Percentiles rank a stretch among this genome's conserved stretches.
These are phyloP conservation scores for Drosophila limbata DNA, from an alignment of 2,888 invertebrate species.

Conservation along the genomic window DNA sequence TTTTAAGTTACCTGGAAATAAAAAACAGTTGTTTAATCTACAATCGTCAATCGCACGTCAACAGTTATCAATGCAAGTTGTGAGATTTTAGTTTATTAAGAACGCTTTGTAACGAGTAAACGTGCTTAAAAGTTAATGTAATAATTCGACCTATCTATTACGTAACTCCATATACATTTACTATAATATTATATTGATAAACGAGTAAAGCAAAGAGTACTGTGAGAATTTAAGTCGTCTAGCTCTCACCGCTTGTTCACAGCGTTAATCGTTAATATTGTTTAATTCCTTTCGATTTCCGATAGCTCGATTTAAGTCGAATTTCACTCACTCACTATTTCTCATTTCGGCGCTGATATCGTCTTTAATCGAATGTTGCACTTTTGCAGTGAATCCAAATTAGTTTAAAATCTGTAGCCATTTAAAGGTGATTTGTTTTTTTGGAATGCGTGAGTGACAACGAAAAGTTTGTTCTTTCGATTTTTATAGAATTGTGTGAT, in stretches of 20 bases:
- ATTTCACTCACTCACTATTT: no score
- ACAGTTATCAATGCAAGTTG: slow-evolving; percentile 2
- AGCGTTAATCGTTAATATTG: no score
- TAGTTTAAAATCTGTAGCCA: not conserved
- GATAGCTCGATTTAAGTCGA: no score
- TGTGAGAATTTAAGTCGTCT: not conserved
- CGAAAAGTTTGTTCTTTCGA: slow-evolving; percentile 11
- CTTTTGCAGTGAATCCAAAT: slow-evolving; percentile 18
- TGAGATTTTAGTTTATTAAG: not conserved
- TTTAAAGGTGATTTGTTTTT: slow-evolving; percentile 2
- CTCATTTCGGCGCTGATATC: not conserved
- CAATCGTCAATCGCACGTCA: not conserved
- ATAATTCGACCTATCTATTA: not conserved
- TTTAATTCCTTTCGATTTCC: no score
- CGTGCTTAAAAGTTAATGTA: slow-evolving; percentile 4
- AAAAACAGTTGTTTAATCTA: not conserved
- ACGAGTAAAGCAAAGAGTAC: not conserved
- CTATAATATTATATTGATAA: no score
- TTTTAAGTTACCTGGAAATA: not conserved
- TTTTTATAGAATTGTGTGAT: slow-evolving; percentile 59
- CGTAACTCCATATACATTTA: not conserved
- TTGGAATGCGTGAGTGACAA: slow-evolving; percentile 9
- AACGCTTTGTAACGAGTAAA: slow-evolving; percentile 13
- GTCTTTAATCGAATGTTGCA: not conserved
- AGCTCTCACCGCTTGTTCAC: not conserved